Evolutionary conservation across 2,797 vertebrate genomes (phyloP), one percentile per base, ranked within the genome.

Genomic region (Anguilla obscura): DNA sequence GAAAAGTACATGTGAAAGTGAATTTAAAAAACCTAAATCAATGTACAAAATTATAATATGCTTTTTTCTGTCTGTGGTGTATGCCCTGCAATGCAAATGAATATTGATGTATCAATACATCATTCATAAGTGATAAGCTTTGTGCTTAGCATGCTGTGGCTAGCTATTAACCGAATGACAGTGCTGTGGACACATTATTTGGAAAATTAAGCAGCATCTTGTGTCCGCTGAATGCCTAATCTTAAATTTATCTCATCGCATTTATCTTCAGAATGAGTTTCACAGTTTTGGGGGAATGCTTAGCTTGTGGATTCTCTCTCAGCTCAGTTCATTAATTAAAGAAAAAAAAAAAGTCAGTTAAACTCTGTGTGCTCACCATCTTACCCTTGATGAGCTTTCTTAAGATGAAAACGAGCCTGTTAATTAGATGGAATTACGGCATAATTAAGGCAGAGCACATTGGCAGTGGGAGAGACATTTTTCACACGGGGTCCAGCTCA

Each of bases 321-420:
- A 45, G 54, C 69, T 86, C 89, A 90, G 85, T 71, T 86, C 56
- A 66, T 60, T 86, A 66, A 86, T 63, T 71, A 86, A 63, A 36
- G 60, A 33, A 86, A 86, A 74, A 86, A 86, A 86, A 48, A 50
- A 14, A 18, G 40, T 58, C 45, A 52, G 48, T 52, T 71, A 24
- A 45, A 80, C 69, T 86, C 60, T 86, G 40, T 60, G 85, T 90
- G 92, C 88, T 90, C 91, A 87, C 90, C 88, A 93, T 91, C 89
- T 90, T 93, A 91, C 91, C 91, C 92, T 91, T 92, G 90, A 93
- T 93, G 92, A 93, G 91, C 92, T 93, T 92, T 90, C 85, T 86
- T 88, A 85, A 89, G 89, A 90, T 90, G 92, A 92, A 93, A 93
- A 92, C 92, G 91, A 91, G 92, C 92, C 91, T 91, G 91, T 91